Percentiles rank a stretch among this genome's conserved stretches.
phyloP scores from a whole-genome alignment of 1,140 invertebrate genomes.

The Ceratoteleas bidentatus region DNA sequence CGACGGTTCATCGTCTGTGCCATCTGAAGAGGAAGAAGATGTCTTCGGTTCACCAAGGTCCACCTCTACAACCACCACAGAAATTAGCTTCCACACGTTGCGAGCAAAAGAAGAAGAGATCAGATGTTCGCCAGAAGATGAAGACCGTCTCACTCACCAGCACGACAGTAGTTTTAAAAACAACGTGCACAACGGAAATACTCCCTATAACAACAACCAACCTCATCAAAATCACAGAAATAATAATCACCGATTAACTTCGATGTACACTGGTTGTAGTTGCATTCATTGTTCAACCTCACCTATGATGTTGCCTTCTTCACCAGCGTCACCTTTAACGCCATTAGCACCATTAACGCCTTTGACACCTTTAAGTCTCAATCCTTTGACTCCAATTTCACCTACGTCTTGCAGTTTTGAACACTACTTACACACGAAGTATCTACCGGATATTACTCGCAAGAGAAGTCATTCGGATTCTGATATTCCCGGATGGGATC shows the following conservation, averaged over 20 bases:
- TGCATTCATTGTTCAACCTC: slow-evolving; percentile 74
- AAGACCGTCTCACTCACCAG: slow-evolving; percentile 62
- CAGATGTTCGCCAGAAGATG: slow-evolving; percentile 57
- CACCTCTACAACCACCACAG: slow-evolving; percentile 69
- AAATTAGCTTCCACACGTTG: slow-evolving; percentile 58
- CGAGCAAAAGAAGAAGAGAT: slow-evolving; percentile 71
- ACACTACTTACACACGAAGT: slow-evolving; percentile 88
- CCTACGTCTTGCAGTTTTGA: slow-evolving; percentile 84
- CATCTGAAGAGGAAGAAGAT: slow-evolving; percentile 78
- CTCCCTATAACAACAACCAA: slow-evolving; percentile 37
- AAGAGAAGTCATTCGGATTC: slow-evolving; percentile 89
- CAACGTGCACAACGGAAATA: not conserved
- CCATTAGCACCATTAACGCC: slow-evolving; percentile 83
- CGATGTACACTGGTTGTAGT: slow-evolving; percentile 72
- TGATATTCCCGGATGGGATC: slow-evolving; percentile 83
- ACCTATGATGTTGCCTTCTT: slow-evolving; percentile 73
- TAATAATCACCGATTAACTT: slow-evolving; percentile 50
- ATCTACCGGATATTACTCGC: slow-evolving; percentile 86
- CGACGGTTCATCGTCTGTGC: slow-evolving; percentile 54
- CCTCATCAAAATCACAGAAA: slow-evolving; percentile 58
- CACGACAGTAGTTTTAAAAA: slow-evolving; percentile 42
- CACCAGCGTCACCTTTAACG: slow-evolving; percentile 81
- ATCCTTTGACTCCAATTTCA: slow-evolving; percentile 80
- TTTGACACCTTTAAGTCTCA: slow-evolving; percentile 84
- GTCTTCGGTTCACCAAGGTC: slow-evolving; percentile 75